Conservation (phyloP, 2,113 vertebrate species). For the Myotis lucifugus region DNA sequence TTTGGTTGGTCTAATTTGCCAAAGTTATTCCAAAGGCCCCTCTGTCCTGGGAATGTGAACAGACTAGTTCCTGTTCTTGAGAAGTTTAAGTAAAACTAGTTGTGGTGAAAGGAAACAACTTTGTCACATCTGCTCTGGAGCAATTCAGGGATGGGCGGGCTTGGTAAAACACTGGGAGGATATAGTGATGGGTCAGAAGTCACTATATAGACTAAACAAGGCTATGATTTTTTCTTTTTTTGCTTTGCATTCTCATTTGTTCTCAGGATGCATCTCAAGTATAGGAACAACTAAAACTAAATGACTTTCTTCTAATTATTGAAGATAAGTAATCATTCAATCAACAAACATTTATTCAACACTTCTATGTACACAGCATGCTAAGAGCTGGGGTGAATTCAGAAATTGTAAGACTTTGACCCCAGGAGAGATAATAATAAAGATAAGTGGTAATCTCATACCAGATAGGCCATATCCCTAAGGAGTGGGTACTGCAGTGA, state of each 20-base stretch:
- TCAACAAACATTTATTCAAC: conserved; percentile 5
- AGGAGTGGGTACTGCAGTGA: background rate
- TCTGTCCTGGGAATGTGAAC: background rate
- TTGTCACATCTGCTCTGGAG: background rate
- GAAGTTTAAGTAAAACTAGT: background rate
- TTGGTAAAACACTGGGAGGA: background rate
- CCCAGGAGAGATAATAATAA: background rate
- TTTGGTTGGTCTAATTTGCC: background rate
- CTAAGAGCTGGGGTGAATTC: background rate
- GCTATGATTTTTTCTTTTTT: background rate
- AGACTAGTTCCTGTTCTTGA: background rate
- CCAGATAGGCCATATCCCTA: background rate
- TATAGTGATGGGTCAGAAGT: background rate
- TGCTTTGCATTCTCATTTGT: background rate
- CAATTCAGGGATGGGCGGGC: background rate
- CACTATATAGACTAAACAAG: background rate
- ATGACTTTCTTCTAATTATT: conserved; percentile 10
- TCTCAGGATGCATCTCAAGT: background rate
- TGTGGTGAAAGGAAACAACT: background rate
- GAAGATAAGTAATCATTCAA: background rate
- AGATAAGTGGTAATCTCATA: background rate
- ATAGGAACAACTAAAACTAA: background rate
- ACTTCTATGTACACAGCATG: background rate
- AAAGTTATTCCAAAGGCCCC: background rate
- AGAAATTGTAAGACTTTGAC: background rate